A percentile compares a stretch with the other conserved stretches of the same genome.
Evolutionary conservation across 2,797 vertebrate species (phyloP).

Genomic region (Pipistrellus pipistrellus): DNA sequence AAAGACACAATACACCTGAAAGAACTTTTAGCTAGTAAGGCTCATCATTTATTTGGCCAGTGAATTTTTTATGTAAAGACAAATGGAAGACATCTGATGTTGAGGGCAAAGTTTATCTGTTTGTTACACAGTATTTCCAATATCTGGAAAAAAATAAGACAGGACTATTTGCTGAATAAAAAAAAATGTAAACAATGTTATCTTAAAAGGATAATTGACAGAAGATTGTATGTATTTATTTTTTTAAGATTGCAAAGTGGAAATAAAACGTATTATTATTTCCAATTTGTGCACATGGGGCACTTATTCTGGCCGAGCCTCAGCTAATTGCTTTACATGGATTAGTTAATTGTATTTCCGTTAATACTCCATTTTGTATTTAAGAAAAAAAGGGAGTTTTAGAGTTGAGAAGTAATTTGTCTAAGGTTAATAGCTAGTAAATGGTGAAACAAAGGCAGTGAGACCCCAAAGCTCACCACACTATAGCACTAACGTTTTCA

Average conservation of each 20-base stretch:
- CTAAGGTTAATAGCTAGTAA: neutral
- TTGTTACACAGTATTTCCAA: neutral
- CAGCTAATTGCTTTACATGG: conserved; percentile 39
- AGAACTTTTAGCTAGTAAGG: neutral
- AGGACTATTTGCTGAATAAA: conserved; percentile 1
- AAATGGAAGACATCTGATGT: neutral
- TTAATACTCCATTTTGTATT: conserved; percentile 50
- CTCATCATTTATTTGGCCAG: neutral
- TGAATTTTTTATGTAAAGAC: conserved; percentile 3
- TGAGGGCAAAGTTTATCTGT: neutral
- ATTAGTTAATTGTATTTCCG: conserved; percentile 63
- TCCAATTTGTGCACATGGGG: neutral
- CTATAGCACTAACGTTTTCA: neutral
- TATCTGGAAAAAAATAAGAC: neutral
- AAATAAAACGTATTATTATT: conserved; percentile 51
- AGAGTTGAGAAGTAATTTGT: conserved; percentile 35
- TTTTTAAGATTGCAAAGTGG: neutral
- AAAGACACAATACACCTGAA: neutral
- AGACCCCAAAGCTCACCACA: neutral
- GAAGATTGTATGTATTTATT: neutral
- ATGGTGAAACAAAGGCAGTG: neutral
- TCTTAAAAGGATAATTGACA: neutral
- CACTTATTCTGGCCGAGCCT: neutral
- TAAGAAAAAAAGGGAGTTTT: neutral
- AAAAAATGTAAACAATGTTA: neutral